Evolutionary conservation across 2,113 vertebrate species (phyloP).

Genomic region (Perognathus longimembris): DNA sequence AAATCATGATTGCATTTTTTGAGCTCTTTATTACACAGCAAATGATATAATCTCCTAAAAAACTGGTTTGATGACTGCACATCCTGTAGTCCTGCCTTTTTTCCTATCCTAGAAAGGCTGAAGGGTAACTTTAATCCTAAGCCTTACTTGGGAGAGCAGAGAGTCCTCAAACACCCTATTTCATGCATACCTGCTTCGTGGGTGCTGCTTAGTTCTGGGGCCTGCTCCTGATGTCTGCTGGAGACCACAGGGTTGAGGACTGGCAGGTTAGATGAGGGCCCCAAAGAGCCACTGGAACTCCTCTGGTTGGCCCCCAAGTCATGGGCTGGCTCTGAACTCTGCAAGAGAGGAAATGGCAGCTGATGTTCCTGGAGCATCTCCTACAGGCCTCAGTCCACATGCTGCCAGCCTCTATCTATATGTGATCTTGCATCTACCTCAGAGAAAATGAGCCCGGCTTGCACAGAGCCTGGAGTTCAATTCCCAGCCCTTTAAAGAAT

Average conservation of each 20-base stretch:
- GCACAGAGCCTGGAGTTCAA: not conserved
- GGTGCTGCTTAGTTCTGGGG: not conserved
- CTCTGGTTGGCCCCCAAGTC: not conserved
- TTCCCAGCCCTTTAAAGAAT: not conserved
- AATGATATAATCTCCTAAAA: not conserved
- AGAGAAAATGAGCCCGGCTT: not conserved
- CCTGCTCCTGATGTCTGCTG: slow-evolving; percentile 5
- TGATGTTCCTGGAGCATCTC: not conserved
- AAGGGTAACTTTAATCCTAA: not conserved
- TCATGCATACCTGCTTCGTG: slow-evolving; percentile 42
- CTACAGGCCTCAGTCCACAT: not conserved
- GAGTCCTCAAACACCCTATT: not conserved
- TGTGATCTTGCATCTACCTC: not conserved
- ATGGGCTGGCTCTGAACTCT: slow-evolving; percentile 56
- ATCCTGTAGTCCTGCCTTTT: slow-evolving; percentile 1
- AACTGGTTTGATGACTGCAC: not conserved
- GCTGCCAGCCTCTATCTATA: not conserved
- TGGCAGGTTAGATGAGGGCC: slow-evolving; percentile 33
- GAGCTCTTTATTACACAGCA: not conserved
- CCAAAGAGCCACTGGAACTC: not conserved
- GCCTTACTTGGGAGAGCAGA: not conserved
- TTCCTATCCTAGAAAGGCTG: slow-evolving; percentile 22
- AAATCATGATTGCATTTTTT: not conserved
- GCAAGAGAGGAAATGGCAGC: slow-evolving; percentile 27
- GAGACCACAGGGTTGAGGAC: not conserved